phyloP scores from a whole-genome alignment of 37 sponge, comb jelly and placozoan genomes.

The Cliona cf. orientalis region DNA sequence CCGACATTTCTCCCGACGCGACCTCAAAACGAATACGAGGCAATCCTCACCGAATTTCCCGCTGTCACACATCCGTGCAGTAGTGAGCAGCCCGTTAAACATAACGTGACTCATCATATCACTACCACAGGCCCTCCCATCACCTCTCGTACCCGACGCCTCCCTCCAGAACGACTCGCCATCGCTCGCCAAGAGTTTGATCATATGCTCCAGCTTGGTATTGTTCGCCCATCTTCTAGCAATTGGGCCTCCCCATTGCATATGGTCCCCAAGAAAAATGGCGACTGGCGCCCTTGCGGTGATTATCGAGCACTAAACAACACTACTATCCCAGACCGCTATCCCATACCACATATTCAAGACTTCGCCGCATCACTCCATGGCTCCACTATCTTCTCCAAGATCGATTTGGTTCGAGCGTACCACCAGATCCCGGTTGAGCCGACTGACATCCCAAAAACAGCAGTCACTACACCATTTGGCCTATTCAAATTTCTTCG shows the following conservation, averaged over 20 bases:
- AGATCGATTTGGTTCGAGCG: constrained; percentile 19
- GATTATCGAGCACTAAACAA: constrained; percentile 65
- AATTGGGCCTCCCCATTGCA: constrained; percentile 59
- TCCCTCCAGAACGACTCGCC: constrained; percentile 28
- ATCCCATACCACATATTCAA: constrained; percentile 70
- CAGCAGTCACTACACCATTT: constrained; percentile 30
- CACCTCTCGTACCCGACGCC: constrained; percentile 17
- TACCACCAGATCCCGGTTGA: constrained; percentile 55
- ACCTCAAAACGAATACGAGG: constrained; percentile 6
- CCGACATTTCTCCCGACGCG: constrained; percentile 15
- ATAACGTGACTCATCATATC: constrained; percentile 39
- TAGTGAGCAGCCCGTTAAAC: not conserved
- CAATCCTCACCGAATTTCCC: constrained; percentile 13
- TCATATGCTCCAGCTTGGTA: constrained; percentile 35
- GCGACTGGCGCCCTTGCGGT: constrained; percentile 70
- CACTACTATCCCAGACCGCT: constrained; percentile 40
- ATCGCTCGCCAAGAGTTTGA: constrained; percentile 32
- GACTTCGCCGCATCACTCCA: constrained; percentile 29
- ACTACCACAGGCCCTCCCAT: constrained; percentile 36
- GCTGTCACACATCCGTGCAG: not conserved
- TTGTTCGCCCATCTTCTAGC: constrained; percentile 50
- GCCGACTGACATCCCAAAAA: constrained; percentile 36
- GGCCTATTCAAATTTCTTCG: not conserved
- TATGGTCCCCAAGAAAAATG: constrained; percentile 56
- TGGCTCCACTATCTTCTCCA: constrained; percentile 24